Evolutionary conservation across 23 tunicate species (phyloP), one percentile per base, ranked within the genome.

Genomic region (Aplidium turbinatum): DNA sequence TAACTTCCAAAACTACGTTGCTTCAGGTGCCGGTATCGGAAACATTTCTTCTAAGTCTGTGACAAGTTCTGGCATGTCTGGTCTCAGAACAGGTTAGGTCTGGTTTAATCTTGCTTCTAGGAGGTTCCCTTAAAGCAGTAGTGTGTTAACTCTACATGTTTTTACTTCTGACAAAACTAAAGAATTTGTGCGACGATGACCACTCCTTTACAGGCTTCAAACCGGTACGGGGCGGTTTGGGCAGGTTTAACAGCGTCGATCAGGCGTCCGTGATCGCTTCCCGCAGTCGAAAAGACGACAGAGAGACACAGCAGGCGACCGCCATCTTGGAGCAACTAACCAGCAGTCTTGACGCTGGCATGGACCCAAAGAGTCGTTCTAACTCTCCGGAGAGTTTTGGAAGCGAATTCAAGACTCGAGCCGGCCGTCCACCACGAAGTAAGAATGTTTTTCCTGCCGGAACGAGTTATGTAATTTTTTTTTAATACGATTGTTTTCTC

Each of bases 231-330:
- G 4, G 21, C 22, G 26, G 72, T 65, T 65, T 65, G 24, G 25
- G 28, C 48, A 48, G 72, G 72, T 70, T 70, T 22, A 46, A 19
- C 76, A 63, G 63, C 55, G 55, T 79, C 35, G 84, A 79, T n/a
- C 76, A 53, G 21, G 29, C 47, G 16, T 70, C 81, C 28, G 31
- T 60, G 36, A 38, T 87, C n/a, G 31, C 73, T 4, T 87, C 95
- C 30, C 46, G 95, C 28, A 87, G 82, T 40, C 50, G 87, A 23
- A 56, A 63, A 31, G 95, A 87, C 11, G 95, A 87, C 24, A 58
- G 86, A 11, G 95, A 87, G 38, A 87, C 95, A 23, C 73, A 57
- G 71, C 95, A 87, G 57, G 95, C 95, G 40, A 87, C 95, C 61
- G 81, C 95, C 54, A 80, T 87, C 34, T 53, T 87, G 72, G 95